Evolutionary conservation across 2,797 vertebrate species (phyloP).

Genomic region (Catharus ustulatus): DNA sequence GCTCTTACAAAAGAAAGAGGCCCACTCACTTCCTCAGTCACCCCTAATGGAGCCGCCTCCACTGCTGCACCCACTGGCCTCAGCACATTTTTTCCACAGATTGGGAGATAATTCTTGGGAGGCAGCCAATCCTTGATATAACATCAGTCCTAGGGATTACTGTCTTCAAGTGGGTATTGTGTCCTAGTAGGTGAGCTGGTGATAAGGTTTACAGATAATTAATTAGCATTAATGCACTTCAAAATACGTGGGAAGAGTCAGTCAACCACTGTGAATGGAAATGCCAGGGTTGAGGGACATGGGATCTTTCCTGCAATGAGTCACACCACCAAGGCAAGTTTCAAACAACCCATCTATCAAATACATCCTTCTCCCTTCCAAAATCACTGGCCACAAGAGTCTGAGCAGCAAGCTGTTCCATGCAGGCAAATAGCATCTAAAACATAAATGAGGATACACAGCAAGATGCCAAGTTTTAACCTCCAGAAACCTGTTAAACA

Average conservation of each 20-base stretch:
- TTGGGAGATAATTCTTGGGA: not conserved
- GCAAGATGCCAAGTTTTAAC: not conserved
- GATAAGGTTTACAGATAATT: constrained; percentile 37
- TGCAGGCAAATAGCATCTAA: not conserved
- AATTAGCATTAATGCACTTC: not conserved
- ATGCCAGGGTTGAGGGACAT: accelerated
- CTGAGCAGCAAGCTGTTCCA: not conserved
- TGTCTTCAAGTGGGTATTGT: not conserved
- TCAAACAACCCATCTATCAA: not conserved
- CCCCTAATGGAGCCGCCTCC: accelerated
- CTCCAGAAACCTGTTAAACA: not conserved
- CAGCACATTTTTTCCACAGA: not conserved
- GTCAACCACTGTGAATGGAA: not conserved
- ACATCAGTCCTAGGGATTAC: not conserved
- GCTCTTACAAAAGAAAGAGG: not conserved
- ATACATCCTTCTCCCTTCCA: not conserved
- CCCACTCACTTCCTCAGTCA: not conserved
- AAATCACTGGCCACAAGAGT: not conserved
- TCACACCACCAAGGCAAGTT: not conserved
- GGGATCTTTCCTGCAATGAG: not conserved
- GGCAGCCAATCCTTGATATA: constrained; percentile 1
- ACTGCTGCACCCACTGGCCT: not conserved
- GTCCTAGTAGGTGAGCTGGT: not conserved
- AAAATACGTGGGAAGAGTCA: not conserved
- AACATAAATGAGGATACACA: not conserved